A percentile compares a stretch with the other conserved stretches of the same genome.
Conservation (phyloP, 2,797 vertebrate species). For the Lepidocolaptes lacrymiger region DNA sequence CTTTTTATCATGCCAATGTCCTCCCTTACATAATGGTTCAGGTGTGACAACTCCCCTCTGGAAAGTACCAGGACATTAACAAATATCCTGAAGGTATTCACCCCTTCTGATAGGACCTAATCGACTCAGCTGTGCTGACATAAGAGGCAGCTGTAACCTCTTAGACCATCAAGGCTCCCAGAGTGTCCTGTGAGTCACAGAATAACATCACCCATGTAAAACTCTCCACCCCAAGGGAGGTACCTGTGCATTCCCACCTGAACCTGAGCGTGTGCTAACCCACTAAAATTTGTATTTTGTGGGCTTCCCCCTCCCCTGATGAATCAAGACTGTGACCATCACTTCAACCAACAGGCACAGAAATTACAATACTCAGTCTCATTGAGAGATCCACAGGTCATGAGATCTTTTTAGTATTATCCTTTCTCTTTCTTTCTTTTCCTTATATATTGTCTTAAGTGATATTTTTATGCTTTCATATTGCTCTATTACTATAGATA, state of each 20-base stretch:
- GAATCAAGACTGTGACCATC: not conserved
- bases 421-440: not conserved
- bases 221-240: not conserved
- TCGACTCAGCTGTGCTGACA: not conserved
- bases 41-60: not conserved
- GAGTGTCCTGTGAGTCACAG: not conserved
- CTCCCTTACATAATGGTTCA: not conserved
- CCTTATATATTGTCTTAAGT: not conserved
- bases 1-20: not conserved
- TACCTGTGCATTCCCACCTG: not conserved
- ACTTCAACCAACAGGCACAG: not conserved
- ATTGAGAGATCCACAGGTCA: not conserved
- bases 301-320: not conserved
- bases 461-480: not conserved
- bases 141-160: not conserved
- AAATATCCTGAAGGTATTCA: not conserved
- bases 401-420: not conserved
- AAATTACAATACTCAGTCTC: not conserved
- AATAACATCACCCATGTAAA: not conserved
- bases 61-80: not conserved
- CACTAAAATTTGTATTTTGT: not conserved
- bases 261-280: not conserved
- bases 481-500: not conserved
- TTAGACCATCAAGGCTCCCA: not conserved
- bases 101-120: not conserved